These are phyloP conservation scores for Oegoconia quadripuncta DNA, from an alignment of 2,888 invertebrate genomes.

Conservation along the genomic window DNA sequence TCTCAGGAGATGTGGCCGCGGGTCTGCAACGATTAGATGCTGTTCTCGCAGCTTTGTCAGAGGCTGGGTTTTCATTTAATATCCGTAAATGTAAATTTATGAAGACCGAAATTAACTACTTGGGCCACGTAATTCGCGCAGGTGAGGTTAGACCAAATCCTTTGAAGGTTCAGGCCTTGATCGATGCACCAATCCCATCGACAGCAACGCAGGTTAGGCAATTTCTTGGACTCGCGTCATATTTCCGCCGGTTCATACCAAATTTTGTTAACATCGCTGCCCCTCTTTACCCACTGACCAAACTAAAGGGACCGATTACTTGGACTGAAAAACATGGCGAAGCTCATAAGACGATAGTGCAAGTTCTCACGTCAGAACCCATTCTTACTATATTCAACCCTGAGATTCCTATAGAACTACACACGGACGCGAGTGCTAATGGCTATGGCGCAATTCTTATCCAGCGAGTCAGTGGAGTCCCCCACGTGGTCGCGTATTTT, in stretches of 20 bases:
- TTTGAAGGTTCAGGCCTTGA: slow-evolving; percentile 21
- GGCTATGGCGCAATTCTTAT: slow-evolving; percentile 23
- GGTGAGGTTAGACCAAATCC: slow-evolving; percentile 24
- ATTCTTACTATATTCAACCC: slow-evolving; percentile 19
- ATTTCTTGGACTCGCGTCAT: slow-evolving; percentile 23
- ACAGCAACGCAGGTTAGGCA: slow-evolving; percentile 25
- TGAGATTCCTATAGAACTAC: slow-evolving; percentile 14
- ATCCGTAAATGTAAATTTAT: slow-evolving; percentile 1
- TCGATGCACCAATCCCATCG: slow-evolving; percentile 15
- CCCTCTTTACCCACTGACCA: slow-evolving; percentile 22
- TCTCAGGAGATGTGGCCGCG: neutral
- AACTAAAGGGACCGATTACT: slow-evolving; percentile 15
- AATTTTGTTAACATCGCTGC: slow-evolving; percentile 21
- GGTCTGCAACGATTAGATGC: slow-evolving; percentile 3
- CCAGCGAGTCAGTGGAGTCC: slow-evolving; percentile 7
- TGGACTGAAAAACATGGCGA: slow-evolving; percentile 24
- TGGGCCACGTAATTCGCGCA: slow-evolving; percentile 2
- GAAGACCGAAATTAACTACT: neutral
- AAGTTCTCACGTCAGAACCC: slow-evolving; percentile 17
- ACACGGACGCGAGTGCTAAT: slow-evolving; percentile 27
- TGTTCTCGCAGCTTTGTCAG: neutral
- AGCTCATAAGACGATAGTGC: slow-evolving; percentile 16
- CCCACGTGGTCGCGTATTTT: slow-evolving; percentile 12
- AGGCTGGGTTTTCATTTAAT: slow-evolving; percentile 25
- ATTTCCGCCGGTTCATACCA: slow-evolving; percentile 22